Percentiles rank a stretch among this genome's conserved stretches.
Evolutionary conservation across 2,888 invertebrate species (phyloP).

Genomic region (Chymomyza caudatula): DNA sequence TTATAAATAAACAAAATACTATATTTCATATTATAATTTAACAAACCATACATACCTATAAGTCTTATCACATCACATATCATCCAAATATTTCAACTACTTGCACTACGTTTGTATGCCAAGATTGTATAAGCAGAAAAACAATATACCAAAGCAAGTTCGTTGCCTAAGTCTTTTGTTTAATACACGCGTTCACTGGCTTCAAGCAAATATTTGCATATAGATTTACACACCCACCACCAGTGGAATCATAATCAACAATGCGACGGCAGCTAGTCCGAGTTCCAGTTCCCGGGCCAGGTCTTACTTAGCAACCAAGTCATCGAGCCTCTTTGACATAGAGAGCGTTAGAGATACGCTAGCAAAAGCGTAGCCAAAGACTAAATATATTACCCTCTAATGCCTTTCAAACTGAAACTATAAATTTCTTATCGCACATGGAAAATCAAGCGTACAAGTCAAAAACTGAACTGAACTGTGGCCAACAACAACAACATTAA

Average conservation of each 20-base stretch:
- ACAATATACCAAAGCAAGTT: conserved; percentile 46
- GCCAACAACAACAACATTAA: conserved; percentile 44
- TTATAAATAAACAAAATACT: neutral
- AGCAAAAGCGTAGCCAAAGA: conserved; percentile 37
- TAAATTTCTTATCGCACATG: conserved; percentile 69
- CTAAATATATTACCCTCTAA: conserved; percentile 70
- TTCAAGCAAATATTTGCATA: conserved; percentile 69
- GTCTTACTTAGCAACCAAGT: neutral
- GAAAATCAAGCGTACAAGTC: conserved; percentile 66
- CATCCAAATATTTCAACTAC: neutral
- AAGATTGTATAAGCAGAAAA: neutral
- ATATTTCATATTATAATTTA: neutral
- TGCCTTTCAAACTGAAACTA: conserved; percentile 72
- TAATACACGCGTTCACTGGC: conserved; percentile 23
- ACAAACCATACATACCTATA: neutral
- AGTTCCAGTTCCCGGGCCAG: neutral
- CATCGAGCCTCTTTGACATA: neutral
- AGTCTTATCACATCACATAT: neutral
- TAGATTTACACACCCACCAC: conserved; percentile 59
- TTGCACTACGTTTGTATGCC: neutral
- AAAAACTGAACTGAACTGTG: conserved; percentile 45
- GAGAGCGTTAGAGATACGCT: neutral
- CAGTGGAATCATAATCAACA: neutral
- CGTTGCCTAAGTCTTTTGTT: conserved; percentile 68
- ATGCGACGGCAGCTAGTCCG: neutral